Evolutionary conservation across 2,888 invertebrate species (phyloP).

Genomic region (Siphlonurus alternatus): DNA sequence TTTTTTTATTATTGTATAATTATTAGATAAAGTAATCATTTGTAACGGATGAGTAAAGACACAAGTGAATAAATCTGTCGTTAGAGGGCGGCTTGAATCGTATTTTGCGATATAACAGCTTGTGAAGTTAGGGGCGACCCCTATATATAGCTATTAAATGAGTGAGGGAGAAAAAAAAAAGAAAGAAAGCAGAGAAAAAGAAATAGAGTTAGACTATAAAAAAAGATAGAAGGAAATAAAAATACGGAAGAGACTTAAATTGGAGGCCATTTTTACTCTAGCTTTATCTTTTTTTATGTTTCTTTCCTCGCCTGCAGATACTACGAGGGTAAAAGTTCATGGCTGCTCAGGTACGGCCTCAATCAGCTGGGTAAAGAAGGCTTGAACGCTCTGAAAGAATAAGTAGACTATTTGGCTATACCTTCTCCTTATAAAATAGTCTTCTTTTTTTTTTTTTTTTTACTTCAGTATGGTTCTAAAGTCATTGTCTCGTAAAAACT

Average conservation of each 20-base stretch:
- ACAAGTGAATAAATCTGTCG: background rate
- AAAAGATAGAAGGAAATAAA: background rate
- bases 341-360: too few relatives aligned
- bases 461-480: background rate
- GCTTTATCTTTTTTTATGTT: background rate
- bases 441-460: background rate
- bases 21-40: background rate
- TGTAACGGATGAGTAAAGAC: background rate
- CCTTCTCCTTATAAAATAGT: background rate
- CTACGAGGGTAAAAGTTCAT: background rate
- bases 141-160: too few relatives aligned
- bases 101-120: too few relatives aligned
- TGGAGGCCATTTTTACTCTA: background rate
- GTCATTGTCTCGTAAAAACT: background rate
- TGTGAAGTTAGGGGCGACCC: too few relatives aligned
- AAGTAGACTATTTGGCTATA: background rate
- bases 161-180: too few relatives aligned
- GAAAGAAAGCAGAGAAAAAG: background rate
- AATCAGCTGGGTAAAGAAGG: background rate
- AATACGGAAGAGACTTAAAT: background rate
- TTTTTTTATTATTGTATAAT: background rate
- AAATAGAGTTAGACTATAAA: background rate
- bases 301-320: background rate
- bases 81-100: too few relatives aligned
- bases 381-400: background rate